Base-by-base conservation (phyloP, 2,888 invertebrate genomes). In the Atrina japonica region DNA sequence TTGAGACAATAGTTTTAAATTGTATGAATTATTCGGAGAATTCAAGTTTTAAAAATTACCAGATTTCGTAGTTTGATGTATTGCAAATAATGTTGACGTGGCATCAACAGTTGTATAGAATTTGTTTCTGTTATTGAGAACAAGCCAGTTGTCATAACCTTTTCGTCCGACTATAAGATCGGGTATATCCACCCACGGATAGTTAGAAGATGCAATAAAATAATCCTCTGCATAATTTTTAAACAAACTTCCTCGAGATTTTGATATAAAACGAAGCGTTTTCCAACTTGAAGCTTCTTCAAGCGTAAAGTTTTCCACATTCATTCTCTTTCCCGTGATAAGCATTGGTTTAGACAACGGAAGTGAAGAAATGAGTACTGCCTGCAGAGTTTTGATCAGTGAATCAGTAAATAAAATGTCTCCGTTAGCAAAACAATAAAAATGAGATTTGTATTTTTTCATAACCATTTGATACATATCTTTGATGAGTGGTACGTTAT, bases 101-200 rank as follows among this genome's bases (percentile, higher is more conserved):
- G 75, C 77, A 56, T 87, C 87, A 16, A 87, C 76, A 18, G 83
- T 83, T 35, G 55, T 45, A n/a, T 81, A 70, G 6, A 68, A 64
- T 68, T 80, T 76, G n/a, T n/a, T n/a, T 6, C 81, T 71, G 1
- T 83, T 69, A 60, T 83, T 74, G 16, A 77, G 77, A 1, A 87
- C 84, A 11, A 87, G 69, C 85, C 85, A 87, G 65, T 86, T 86
- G 60, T 87, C 87, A 64, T 86, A 87, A 0, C 85, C 87, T 25
- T 78, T 63, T n/a, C 85, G 77, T 18, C 86, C 86, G 49, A 87
- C 81, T 41, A 86, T 84, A 59, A 87, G 82, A 55, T 84, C 82
- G 23, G 87, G 85, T 27, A 86, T 78, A 25, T 74, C 76, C 40
- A 73, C 73, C 87, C 86, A 87, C 3, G 83, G 84, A 73, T 78